phyloP scores from a whole-genome alignment of 2,888 invertebrate genomes.

The Cantharis rufa region DNA sequence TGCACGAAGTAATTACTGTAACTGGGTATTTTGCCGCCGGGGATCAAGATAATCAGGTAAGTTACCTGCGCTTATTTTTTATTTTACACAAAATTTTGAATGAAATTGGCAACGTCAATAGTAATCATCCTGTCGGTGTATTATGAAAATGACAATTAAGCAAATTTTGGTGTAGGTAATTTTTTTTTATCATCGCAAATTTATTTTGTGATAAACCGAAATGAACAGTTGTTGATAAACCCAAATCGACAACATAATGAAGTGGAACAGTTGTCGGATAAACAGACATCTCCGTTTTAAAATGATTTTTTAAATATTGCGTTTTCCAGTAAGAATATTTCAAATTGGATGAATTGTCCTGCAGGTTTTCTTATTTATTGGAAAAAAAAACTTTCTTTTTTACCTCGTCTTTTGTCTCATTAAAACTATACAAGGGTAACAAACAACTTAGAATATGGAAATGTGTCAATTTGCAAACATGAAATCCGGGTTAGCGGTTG shows the following conservation, averaged over 20 bases:
- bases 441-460: constrained; percentile 1
- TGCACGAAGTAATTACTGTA: constrained; percentile 78
- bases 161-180: not conserved
- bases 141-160: not conserved
- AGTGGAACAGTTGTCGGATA: constrained; percentile 1
- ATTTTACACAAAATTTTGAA: not conserved
- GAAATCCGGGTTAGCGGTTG: constrained; percentile 25
- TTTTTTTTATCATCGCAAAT: not conserved
- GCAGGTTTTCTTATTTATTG: not conserved
- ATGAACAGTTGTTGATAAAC: not conserved
- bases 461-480: constrained; percentile 9
- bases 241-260: not conserved
- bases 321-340: not conserved
- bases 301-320: not conserved
- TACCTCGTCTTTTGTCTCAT: not conserved
- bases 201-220: not conserved
- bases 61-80: constrained; percentile 15
- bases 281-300: not conserved
- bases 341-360: not conserved
- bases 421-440: not conserved
- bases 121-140: not conserved
- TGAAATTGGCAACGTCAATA: not conserved
- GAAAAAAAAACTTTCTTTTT: not conserved
- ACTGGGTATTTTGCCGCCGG: constrained; percentile 84
- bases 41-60: constrained; percentile 78